Evolutionary conservation across 2,797 vertebrate species (phyloP).

Genomic region (Alcedo quadribrachys): DNA sequence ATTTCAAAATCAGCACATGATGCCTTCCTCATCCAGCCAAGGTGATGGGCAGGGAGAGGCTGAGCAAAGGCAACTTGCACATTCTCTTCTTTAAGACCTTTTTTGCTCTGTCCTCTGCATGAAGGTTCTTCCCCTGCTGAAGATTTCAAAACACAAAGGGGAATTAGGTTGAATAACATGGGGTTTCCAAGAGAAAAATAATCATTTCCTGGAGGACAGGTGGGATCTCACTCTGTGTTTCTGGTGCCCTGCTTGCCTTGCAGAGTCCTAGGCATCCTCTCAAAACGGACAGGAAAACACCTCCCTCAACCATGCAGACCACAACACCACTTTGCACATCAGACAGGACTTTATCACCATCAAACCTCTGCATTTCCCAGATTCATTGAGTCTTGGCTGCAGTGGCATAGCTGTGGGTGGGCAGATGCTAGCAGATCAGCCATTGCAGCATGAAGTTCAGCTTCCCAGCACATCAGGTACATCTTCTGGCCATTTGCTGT

Average conservation of each 20-base stretch:
- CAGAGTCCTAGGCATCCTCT: background rate
- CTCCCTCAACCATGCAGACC: background rate
- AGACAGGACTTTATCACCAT: background rate
- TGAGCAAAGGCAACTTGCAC: background rate
- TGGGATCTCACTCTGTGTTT: background rate
- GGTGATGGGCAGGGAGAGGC: background rate
- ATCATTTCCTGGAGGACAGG: background rate
- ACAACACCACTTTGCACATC: background rate
- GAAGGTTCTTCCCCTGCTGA: background rate
- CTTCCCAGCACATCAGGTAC: background rate
- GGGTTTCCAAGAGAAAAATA: background rate
- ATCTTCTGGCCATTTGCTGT: background rate
- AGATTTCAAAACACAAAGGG: background rate
- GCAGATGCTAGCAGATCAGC: background rate
- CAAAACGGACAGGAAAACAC: background rate
- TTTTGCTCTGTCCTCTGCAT: background rate
- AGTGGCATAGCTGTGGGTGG: fast-evolving
- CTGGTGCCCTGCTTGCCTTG: background rate
- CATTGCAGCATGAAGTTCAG: background rate
- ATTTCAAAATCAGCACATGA: background rate
- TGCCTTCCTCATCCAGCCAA: background rate
- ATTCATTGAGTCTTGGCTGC: background rate
- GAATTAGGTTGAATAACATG: background rate
- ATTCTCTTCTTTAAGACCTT: background rate
- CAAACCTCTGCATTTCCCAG: background rate